Percentiles rank a stretch among this genome's conserved stretches.
These are phyloP conservation scores for Drosophila navojoa DNA, from an alignment of 1,140 invertebrate species.

Conservation along the genomic window DNA sequence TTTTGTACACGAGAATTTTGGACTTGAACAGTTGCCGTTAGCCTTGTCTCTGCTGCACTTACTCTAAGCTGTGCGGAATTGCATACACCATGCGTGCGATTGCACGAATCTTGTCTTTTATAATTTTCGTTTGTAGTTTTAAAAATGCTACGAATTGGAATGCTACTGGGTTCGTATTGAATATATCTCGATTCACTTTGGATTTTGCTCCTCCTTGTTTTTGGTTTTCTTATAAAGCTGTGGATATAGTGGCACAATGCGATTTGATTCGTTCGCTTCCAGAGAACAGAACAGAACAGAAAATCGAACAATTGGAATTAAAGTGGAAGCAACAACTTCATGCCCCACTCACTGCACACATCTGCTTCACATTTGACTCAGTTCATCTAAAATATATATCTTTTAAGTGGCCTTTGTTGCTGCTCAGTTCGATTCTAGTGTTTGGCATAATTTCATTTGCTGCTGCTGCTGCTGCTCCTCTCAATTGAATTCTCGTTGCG, in stretches of 20 bases:
- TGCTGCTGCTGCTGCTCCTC: slow-evolving; percentile 29
- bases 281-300: slow-evolving; percentile 20
- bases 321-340: slow-evolving; percentile 49
- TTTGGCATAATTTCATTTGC: slow-evolving; percentile 33
- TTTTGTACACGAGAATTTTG: slow-evolving; percentile 83
- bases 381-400: slow-evolving; percentile 17
- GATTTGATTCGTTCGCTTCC: slow-evolving; percentile 54
- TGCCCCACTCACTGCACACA: slow-evolving; percentile 31
- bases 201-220: neutral
- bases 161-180: slow-evolving; percentile 58
- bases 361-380: slow-evolving; percentile 69
- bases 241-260: slow-evolving; percentile 37
- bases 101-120: slow-evolving; percentile 30
- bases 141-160: slow-evolving; percentile 69
- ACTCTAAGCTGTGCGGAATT: slow-evolving; percentile 17
- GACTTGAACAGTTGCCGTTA: slow-evolving; percentile 2
- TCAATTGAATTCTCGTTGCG: slow-evolving; percentile 33
- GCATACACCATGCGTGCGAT: slow-evolving; percentile 51
- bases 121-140: slow-evolving; percentile 21
- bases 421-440: slow-evolving; percentile 33
- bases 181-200: slow-evolving; percentile 6
- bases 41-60: slow-evolving; percentile 24
- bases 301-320: slow-evolving; percentile 31
- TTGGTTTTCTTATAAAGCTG: slow-evolving; percentile 52
- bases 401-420: slow-evolving; percentile 27